Percentiles rank a stretch among this genome's conserved stretches.
Evolutionary conservation across 35 echinoderm and acorn worm genomes (phyloP).

Genomic region (Stichopus chloronotus): DNA sequence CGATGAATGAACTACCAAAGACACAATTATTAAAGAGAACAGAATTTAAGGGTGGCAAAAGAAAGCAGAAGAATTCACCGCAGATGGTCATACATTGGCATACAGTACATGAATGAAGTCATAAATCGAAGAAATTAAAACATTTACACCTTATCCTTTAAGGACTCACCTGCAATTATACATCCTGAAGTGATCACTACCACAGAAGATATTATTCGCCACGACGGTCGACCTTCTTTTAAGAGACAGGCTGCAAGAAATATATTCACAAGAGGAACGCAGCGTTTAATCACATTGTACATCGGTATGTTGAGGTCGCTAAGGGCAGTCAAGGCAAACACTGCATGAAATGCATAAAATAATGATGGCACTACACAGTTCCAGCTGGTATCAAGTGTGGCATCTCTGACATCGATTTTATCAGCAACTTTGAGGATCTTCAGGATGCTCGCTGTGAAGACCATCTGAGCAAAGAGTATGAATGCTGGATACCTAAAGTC

Average conservation of each 20-base stretch:
- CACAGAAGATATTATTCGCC: slow-evolving; percentile 55
- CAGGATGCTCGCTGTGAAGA: slow-evolving; percentile 69
- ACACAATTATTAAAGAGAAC: not conserved
- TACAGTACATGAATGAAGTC: too few relatives aligned
- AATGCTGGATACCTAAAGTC: slow-evolving; percentile 77
- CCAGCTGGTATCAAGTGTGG: slow-evolving; percentile 29
- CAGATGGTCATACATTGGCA: too few relatives aligned
- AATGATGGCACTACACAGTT: slow-evolving; percentile 74
- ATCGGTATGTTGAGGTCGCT: slow-evolving; percentile 86
- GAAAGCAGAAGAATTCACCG: too few relatives aligned
- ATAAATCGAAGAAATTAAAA: too few relatives aligned
- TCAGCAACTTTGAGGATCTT: slow-evolving; percentile 39
- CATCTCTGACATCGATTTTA: slow-evolving; percentile 12
- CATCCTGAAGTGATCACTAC: slow-evolving; percentile 73
- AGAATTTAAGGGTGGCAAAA: too few relatives aligned
- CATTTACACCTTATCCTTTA: too few relatives aligned
- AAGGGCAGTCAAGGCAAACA: slow-evolving; percentile 77
- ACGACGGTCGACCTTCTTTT: slow-evolving; percentile 65
- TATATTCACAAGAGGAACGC: slow-evolving; percentile 74
- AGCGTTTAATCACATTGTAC: slow-evolving; percentile 91
- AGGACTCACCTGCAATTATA: slow-evolving; percentile 75
- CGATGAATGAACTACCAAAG: not conserved
- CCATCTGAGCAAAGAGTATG: slow-evolving; percentile 78
- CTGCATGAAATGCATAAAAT: slow-evolving; percentile 73
- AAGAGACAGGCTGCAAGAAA: slow-evolving; percentile 69